phyloP scores from a whole-genome alignment of 1,140 invertebrate species.

The Riptortus pedestris region DNA sequence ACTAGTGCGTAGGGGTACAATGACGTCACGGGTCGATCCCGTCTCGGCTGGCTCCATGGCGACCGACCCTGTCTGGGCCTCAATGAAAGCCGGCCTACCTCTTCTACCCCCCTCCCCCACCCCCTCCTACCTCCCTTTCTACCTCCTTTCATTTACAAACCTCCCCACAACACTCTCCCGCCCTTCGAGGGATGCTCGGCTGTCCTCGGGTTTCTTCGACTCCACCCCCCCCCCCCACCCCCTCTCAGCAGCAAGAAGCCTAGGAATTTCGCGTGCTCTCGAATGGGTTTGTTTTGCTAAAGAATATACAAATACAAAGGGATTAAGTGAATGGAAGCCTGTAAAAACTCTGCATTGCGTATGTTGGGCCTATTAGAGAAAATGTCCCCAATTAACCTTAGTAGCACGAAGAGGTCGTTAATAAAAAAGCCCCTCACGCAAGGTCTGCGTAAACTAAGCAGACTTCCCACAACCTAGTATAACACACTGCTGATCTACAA shows the following conservation, averaged over 20 bases:
- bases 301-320: background rate
- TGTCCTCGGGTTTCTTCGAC: background rate
- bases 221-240: background rate
- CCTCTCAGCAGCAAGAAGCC: background rate
- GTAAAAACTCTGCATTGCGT: no score
- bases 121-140: conserved; percentile 20
- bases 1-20: background rate
- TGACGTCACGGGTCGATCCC: background rate
- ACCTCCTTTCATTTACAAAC: conserved; percentile 5
- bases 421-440: no score
- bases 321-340: no score
- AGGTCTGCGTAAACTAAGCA: no score
- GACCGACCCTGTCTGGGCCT: conserved; percentile 8
- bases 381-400: no score
- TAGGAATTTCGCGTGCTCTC: background rate
- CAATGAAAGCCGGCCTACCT: conserved; percentile 14
- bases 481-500: no score
- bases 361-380: no score
- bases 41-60: background rate
- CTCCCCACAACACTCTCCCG: background rate
- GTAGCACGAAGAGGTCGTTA: no score
- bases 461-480: no score
- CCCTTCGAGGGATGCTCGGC: background rate
- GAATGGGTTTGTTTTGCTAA: background rate
- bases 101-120: conserved; percentile 20